phyloP scores from a whole-genome alignment of 2,888 invertebrate species.

The Selenia dentaria region DNA sequence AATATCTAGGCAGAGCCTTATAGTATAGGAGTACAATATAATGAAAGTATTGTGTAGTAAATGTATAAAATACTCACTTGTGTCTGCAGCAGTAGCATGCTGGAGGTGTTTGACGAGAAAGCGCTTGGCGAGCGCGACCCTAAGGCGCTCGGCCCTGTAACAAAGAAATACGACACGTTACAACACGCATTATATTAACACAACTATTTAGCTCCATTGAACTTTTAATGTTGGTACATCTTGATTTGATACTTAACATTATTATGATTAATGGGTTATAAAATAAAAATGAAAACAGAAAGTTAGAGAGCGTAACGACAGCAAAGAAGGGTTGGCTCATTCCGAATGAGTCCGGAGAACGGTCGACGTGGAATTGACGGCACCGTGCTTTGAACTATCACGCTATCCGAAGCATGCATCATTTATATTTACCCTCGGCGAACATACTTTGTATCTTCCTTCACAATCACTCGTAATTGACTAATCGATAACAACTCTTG shows the following conservation, averaged over 20 bases:
- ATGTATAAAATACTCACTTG: slow-evolving; percentile 86
- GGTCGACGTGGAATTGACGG: slow-evolving; percentile 60
- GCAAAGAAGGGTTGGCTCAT: slow-evolving; percentile 45
- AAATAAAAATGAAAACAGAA: slow-evolving; percentile 1
- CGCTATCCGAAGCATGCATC: slow-evolving; percentile 85
- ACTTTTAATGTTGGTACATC: no score
- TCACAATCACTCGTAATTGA: slow-evolving; percentile 68
- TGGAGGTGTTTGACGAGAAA: slow-evolving; percentile 87
- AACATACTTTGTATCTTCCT: slow-evolving; percentile 83
- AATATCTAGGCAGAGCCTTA: no score
- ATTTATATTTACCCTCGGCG: slow-evolving; percentile 83
- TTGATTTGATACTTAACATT: slow-evolving; percentile 12
- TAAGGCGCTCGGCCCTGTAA: slow-evolving; percentile 83
- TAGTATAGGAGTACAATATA: no score
- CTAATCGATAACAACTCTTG: slow-evolving; percentile 66
- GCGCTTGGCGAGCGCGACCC: slow-evolving; percentile 85
- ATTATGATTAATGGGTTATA: slow-evolving; percentile 2
- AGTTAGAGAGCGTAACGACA: slow-evolving; percentile 38
- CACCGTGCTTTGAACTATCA: slow-evolving; percentile 82
- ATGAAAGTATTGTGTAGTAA: no score
- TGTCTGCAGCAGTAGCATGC: slow-evolving; percentile 97
- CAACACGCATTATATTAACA: no score
- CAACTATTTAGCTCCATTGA: background rate
- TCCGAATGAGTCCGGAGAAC: slow-evolving; percentile 55
- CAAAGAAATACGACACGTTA: slow-evolving; percentile 43